A percentile compares a stretch with the other conserved stretches of the same genome.
Evolutionary conservation across 2,888 invertebrate genomes (phyloP).

Genomic region (Acleris emargana): DNA sequence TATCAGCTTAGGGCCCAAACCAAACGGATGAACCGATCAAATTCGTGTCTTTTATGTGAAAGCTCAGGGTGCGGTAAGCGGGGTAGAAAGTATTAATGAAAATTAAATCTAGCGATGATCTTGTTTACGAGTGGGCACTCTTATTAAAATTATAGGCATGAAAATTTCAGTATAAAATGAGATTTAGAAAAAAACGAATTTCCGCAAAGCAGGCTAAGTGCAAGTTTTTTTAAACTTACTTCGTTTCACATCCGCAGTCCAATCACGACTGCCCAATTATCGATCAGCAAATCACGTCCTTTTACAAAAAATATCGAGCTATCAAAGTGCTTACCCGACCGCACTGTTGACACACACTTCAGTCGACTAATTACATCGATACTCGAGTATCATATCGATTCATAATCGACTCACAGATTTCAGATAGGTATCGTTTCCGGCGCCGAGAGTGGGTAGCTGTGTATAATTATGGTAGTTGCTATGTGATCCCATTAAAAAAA

Average conservation of each 20-base stretch:
- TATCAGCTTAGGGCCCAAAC: too few relatives aligned
- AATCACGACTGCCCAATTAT: neutral
- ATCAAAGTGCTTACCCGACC: constrained; percentile 36
- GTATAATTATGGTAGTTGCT: neutral
- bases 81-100: too few relatives aligned
- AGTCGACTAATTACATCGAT: constrained; percentile 43
- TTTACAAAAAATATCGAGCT: constrained; percentile 9
- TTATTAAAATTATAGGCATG: too few relatives aligned
- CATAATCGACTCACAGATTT: constrained; percentile 35
- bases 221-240: neutral
- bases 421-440: constrained; percentile 23
- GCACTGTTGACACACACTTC: constrained; percentile 41
- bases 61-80: too few relatives aligned
- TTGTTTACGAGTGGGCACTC: too few relatives aligned
- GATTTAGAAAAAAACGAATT: too few relatives aligned
- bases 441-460: constrained; percentile 1
- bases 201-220: too few relatives aligned
- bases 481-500: too few relatives aligned
- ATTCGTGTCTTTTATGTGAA: too few relatives aligned
- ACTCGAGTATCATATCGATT: constrained; percentile 37
- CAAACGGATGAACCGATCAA: too few relatives aligned
- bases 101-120: too few relatives aligned
- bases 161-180: too few relatives aligned
- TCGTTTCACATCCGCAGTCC: neutral
- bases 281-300: constrained; percentile 11